A percentile compares a stretch with the other conserved stretches of the same genome.
Evolutionary conservation across 2,888 invertebrate genomes (phyloP).

Genomic region (Rhogogaster chlorosoma): DNA sequence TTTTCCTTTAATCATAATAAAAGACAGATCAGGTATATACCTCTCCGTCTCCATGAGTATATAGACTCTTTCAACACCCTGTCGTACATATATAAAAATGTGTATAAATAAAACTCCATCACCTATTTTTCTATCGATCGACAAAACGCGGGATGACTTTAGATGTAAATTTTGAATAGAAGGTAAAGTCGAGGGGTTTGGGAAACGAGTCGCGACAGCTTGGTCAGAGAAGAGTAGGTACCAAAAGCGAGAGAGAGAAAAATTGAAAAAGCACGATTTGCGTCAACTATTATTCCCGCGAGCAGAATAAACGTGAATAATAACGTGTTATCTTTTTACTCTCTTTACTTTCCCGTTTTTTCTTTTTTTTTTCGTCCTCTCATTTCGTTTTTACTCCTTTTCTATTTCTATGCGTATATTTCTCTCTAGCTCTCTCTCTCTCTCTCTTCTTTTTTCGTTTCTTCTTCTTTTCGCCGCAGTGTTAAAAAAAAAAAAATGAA

Average conservation of each 20-base stretch:
- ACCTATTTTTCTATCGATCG: background rate
- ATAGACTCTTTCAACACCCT: no score
- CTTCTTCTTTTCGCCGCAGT: background rate
- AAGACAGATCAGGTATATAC: no score
- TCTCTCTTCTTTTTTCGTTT: background rate
- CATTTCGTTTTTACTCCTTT: background rate
- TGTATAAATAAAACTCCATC: background rate
- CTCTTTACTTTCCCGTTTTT: background rate
- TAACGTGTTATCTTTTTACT: background rate
- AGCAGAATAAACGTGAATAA: constrained; percentile 3
- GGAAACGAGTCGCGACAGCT: background rate
- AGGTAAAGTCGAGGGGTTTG: background rate
- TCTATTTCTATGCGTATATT: background rate
- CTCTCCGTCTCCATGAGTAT: no score
- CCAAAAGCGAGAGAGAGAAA: background rate
- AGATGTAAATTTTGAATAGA: constrained; percentile 11
- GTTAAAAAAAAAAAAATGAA: background rate
- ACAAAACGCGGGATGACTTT: background rate
- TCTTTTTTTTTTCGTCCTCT: background rate
- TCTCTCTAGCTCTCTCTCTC: background rate
- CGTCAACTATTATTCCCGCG: constrained; percentile 19
- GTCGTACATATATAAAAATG: background rate
- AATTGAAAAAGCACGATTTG: background rate
- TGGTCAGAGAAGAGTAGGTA: background rate
- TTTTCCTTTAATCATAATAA: no score